Percentiles rank a stretch among this genome's conserved stretches.
phyloP scores from a whole-genome alignment of 2,797 vertebrate species.

The Ctenopoma kingsleyae region DNA sequence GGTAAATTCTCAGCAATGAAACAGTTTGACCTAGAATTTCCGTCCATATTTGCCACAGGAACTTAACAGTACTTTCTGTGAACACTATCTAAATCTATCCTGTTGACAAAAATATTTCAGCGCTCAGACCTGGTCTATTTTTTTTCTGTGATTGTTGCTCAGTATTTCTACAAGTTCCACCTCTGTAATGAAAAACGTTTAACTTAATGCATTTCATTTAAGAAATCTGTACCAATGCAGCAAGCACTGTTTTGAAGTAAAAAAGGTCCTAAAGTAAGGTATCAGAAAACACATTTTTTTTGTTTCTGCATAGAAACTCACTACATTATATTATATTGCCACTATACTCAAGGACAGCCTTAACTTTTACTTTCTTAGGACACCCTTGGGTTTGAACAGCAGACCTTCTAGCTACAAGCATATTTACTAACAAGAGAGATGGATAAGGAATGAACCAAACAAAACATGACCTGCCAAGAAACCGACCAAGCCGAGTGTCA shows the following conservation, averaged over 20 bases:
- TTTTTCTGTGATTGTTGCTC: not conserved
- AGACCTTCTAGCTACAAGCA: not conserved
- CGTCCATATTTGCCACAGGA: not conserved
- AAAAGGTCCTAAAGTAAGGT: not conserved
- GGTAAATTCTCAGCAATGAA: not conserved
- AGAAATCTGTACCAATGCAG: not conserved
- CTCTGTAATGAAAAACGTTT: not conserved
- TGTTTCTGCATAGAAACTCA: not conserved
- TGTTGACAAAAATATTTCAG: not conserved
- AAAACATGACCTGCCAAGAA: slow-evolving; percentile 18
- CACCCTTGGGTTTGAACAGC: not conserved
- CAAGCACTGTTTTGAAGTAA: not conserved
- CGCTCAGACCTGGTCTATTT: no score
- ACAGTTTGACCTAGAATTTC: not conserved
- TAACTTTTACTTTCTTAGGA: not conserved
- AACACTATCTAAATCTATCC: not conserved
- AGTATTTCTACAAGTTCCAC: not conserved
- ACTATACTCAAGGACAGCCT: not conserved
- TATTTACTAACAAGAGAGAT: slow-evolving; percentile 7
- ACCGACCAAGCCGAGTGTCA: slow-evolving; percentile 13
- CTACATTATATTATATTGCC: not conserved
- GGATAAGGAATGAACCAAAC: not conserved
- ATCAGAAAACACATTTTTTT: not conserved
- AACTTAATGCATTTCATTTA: not conserved
- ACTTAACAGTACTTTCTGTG: not conserved